Percentiles rank a stretch among this genome's conserved stretches.
Conservation (phyloP, 2,888 invertebrate genomes). For the Coremacera marginata region DNA sequence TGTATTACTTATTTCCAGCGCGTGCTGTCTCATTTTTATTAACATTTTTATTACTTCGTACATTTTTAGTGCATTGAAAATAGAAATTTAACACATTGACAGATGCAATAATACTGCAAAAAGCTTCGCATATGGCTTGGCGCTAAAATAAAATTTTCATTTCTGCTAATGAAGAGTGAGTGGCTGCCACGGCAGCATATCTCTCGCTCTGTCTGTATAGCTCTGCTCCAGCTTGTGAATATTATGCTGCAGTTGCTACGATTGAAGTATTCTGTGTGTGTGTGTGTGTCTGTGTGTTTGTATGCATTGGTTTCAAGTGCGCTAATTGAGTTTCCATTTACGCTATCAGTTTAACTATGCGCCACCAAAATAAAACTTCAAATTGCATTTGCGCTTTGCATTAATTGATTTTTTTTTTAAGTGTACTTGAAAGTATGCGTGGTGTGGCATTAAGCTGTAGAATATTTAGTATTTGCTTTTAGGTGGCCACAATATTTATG, state of each 20-base stretch:
- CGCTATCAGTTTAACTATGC: background rate
- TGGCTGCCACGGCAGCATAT: too few relatives aligned
- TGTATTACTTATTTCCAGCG: too few relatives aligned
- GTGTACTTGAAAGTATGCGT: background rate
- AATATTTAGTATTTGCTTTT: background rate
- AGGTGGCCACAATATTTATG: background rate
- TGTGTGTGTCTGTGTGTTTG: background rate
- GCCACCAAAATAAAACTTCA: slow-evolving; percentile 6
- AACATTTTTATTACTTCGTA: background rate
- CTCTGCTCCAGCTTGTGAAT: too few relatives aligned
- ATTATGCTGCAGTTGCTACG: too few relatives aligned
- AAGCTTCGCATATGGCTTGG: background rate
- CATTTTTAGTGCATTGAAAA: background rate
- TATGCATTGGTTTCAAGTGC: background rate
- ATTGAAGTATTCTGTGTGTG: too few relatives aligned
- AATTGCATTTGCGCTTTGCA: slow-evolving; percentile 11
- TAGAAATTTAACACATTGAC: too few relatives aligned
- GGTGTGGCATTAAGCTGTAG: background rate
- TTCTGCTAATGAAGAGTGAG: too few relatives aligned
- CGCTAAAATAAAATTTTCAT: background rate
- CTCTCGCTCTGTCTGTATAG: too few relatives aligned
- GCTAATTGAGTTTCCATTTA: slow-evolving; percentile 23
- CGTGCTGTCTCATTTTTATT: background rate
- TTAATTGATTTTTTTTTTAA: slow-evolving; percentile 1
- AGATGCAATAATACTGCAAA: background rate